These are phyloP conservation scores for Geotrupes spiniger DNA, from an alignment of 2,888 invertebrate genomes.

Conservation along the genomic window DNA sequence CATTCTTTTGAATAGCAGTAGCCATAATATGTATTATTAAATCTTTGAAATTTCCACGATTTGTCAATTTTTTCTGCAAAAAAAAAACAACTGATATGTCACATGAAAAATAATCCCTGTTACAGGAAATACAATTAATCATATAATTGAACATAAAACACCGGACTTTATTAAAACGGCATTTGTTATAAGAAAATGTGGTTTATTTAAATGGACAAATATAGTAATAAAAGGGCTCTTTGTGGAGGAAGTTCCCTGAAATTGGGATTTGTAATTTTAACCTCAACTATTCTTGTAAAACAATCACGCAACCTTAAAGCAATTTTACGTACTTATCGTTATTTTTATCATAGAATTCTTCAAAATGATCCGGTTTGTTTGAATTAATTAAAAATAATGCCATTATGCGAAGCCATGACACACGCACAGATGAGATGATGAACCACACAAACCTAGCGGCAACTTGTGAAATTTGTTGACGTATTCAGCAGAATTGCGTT, in stretches of 20 bases:
- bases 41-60: too few relatives aligned
- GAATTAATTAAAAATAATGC: constrained; percentile 35
- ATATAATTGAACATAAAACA: constrained; percentile 6
- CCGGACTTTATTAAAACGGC: too few relatives aligned
- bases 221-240: constrained; percentile 17
- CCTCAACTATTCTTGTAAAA: constrained; percentile 19
- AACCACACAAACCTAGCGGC: constrained; percentile 31
- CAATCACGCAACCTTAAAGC: constrained; percentile 6
- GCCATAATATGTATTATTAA: constrained; percentile 57
- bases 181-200: too few relatives aligned
- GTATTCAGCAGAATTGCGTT: background rate
- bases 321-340: constrained; percentile 11
- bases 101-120: background rate
- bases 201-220: background rate
- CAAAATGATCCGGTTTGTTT: constrained; percentile 17
- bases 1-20: constrained; percentile 80
- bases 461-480: constrained; percentile 17
- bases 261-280: constrained; percentile 26
- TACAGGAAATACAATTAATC: constrained; percentile 1
- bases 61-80: constrained; percentile 14
- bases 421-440: constrained; percentile 32
- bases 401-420: constrained; percentile 46
- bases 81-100: constrained; percentile 10
- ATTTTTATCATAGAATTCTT: constrained; percentile 9
- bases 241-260: constrained; percentile 27